phyloP scores from a whole-genome alignment of 2,797 vertebrate species.

The Pangasius larnaudii region DNA sequence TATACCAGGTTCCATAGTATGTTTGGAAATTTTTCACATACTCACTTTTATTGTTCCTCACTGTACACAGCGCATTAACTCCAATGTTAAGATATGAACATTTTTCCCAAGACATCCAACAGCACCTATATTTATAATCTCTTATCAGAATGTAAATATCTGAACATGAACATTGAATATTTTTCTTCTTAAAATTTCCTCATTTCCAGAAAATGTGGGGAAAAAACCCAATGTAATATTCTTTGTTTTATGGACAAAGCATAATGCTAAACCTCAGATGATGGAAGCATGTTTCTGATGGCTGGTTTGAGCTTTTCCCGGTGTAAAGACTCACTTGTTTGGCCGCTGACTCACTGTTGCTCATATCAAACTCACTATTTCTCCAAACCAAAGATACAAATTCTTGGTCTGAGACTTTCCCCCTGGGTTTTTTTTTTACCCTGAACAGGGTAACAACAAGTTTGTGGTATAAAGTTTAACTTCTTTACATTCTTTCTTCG shows the following conservation, averaged over 20 bases:
- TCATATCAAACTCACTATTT: slow-evolving; percentile 78
- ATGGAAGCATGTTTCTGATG: neutral
- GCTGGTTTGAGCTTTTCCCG: neutral
- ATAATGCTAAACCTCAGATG: neutral
- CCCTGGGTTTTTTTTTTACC: neutral
- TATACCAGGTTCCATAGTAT: neutral
- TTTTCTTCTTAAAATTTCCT: neutral
- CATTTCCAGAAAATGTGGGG: neutral
- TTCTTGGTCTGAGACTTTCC: neutral
- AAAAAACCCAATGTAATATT: neutral
- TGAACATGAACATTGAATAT: neutral
- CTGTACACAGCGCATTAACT: neutral
- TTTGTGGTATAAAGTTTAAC: neutral
- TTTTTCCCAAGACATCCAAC: neutral
- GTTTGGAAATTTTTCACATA: neutral
- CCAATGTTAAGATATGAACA: neutral
- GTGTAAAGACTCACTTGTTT: neutral
- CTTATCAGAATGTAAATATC: neutral
- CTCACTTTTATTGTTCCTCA: neutral
- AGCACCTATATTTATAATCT: neutral
- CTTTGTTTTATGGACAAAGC: neutral
- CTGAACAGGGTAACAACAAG: neutral
- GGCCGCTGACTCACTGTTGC: slow-evolving; percentile 79
- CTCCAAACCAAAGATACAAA: slow-evolving; percentile 56
- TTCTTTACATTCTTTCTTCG: neutral